Evolutionary conservation across 2,113 vertebrate species (phyloP), one percentile per base, ranked within the genome.

Genomic region (Cheirogaleus medius): DNA sequence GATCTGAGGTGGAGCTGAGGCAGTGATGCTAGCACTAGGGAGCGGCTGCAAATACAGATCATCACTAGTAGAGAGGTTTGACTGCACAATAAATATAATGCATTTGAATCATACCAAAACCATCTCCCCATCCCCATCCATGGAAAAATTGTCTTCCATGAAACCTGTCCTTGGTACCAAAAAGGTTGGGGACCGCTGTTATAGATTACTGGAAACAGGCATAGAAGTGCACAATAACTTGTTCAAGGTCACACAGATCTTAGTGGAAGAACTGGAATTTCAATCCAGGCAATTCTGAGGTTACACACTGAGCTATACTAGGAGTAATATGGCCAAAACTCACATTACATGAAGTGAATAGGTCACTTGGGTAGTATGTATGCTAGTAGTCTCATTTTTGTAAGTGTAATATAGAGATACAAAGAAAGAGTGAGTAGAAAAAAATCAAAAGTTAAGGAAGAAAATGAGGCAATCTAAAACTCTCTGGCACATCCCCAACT

Each of bases 381-480:
- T 49, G 49, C 13, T 71, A 58, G 34, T 52, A 39, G 27, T 66
- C 21, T 42, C 18, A 5, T 54, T 85, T 68, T 52, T 81, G 5
- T 32, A 69, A 74, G 80, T 49, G 42, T 56, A 74, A 90, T 27
- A 47, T 5, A 37, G 12, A 58, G 8, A 21, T 37, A 83, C 37
- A 80, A 78, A 88, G n/a, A 52, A 66, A 95, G 8, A 94, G 39
- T 64, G 34, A 52, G 42, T 42, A 86, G 76, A 83, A 74, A 86
- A 91, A 82, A 95, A 56, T 77, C 66, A 95, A 83, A 89, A 71
- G 74, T 84, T 84, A 94, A 68, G 47, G 74, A 81, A 95, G 83
- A 94, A 96, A 91, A 91, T 58, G 73, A 93, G 68, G 66, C 54
- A 11, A 78, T 54, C 60, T 78, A 69, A 83, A 88, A 69, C 63